Conservation (phyloP, 2,888 invertebrate genomes). For the Drosophila demipolita region DNA sequence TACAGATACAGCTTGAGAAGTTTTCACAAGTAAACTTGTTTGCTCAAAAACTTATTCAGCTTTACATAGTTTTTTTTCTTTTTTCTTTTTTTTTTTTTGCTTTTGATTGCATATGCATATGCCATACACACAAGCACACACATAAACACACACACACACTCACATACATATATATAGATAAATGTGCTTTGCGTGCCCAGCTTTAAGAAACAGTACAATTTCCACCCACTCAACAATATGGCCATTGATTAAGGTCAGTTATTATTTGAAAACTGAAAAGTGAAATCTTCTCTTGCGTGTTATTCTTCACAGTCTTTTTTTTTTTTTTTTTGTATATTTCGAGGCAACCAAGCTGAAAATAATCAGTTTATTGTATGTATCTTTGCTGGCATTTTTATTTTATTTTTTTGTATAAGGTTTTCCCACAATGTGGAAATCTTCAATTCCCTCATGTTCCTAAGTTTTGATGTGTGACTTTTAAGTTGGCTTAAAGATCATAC, state of each 20-base stretch:
- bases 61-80: conserved; percentile 4
- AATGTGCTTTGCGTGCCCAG: conserved; percentile 17
- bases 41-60: conserved; percentile 38
- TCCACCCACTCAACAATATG: conserved; percentile 53
- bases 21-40: conserved; percentile 73
- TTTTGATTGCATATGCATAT: conserved; percentile 62
- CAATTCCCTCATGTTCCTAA: background rate
- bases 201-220: conserved; percentile 33
- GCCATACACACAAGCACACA: conserved; percentile 28
- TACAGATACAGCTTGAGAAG: conserved; percentile 67
- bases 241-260: conserved; percentile 77
- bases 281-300: conserved; percentile 59
- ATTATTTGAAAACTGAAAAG: conserved; percentile 60
- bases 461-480: background rate
- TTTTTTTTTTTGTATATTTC: conserved; percentile 10
- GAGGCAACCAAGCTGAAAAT: conserved; percentile 48
- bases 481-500: background rate
- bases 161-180: background rate
- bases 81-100: conserved; percentile 38
- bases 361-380: background rate
- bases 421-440: conserved; percentile 1
- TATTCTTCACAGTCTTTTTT: conserved; percentile 13
- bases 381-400: conserved; percentile 8
- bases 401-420: background rate
- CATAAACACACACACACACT: background rate